Conservation (phyloP, 2,888 invertebrate species). For the Parascotia fuliginaria region DNA sequence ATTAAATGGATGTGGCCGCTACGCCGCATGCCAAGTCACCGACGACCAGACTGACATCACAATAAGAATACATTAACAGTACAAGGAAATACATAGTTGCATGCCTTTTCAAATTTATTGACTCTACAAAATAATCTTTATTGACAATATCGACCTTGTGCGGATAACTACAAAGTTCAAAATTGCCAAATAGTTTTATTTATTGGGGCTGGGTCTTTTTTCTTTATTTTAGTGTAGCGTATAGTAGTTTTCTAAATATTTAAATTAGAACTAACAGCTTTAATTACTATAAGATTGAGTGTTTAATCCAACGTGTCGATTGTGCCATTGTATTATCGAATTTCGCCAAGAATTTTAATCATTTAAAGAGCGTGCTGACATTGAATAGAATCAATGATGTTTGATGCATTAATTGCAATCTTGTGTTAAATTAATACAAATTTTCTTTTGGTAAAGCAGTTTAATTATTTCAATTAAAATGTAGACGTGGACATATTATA, state of each 20-base stretch:
- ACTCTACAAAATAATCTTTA: neutral
- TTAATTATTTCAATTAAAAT: too few relatives aligned
- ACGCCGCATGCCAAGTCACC: constrained; percentile 43
- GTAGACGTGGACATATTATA: too few relatives aligned
- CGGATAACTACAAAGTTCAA: too few relatives aligned
- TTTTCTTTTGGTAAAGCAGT: too few relatives aligned
- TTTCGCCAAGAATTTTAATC: neutral
- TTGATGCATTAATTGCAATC: too few relatives aligned
- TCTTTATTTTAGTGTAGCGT: neutral
- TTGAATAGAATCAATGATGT: neutral
- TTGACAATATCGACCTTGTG: too few relatives aligned
- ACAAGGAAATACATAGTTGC: constrained; percentile 25
- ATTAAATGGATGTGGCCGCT: constrained; percentile 58
- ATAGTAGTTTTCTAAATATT: constrained; percentile 7
- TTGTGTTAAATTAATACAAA: too few relatives aligned
- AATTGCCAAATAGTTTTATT: too few relatives aligned
- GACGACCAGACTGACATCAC: constrained; percentile 21
- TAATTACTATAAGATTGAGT: constrained; percentile 4
- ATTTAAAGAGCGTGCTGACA: neutral
- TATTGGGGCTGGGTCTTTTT: too few relatives aligned
- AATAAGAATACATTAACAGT: constrained; percentile 12
- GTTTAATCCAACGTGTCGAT: constrained; percentile 1
- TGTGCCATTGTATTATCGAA: neutral
- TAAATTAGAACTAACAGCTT: constrained; percentile 5
- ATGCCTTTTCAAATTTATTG: constrained; percentile 15